Percentiles rank a stretch among this genome's conserved stretches.
phyloP scores from a whole-genome alignment of 37 sponge, comb jelly and placozoan species.

The Ianthella basta region DNA sequence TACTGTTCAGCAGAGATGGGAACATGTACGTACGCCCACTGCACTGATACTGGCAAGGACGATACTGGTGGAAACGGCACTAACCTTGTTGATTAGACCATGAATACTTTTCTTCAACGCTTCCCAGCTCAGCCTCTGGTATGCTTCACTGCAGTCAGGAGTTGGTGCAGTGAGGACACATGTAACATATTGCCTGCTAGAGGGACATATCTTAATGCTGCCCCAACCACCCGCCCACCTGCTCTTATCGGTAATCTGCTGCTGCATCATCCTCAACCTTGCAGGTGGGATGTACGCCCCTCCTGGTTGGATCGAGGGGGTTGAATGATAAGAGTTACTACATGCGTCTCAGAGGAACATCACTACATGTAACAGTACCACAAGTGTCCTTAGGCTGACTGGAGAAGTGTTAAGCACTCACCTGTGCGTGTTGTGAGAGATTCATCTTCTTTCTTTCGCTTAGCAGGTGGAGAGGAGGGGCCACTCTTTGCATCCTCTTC shows the following conservation, averaged over 20 bases:
- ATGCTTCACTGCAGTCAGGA: constrained; percentile 63
- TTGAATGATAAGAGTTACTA: not conserved
- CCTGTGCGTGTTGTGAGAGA: constrained; percentile 68
- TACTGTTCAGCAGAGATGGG: no score
- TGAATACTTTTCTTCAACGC: constrained; percentile 98
- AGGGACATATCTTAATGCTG: not conserved
- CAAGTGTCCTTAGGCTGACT: not conserved
- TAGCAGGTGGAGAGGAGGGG: constrained; percentile 21
- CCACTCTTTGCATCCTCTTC: not conserved
- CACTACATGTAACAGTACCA: no score
- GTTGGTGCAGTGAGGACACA: not conserved
- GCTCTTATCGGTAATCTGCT: constrained; percentile 88
- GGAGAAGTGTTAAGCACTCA: not conserved
- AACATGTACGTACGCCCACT: not conserved
- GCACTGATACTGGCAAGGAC: not conserved
- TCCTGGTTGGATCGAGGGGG: constrained; percentile 43
- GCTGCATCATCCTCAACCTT: constrained; percentile 91
- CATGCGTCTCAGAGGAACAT: not conserved
- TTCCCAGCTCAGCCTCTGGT: constrained; percentile 95
- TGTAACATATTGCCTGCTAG: not conserved
- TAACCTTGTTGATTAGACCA: constrained; percentile 97
- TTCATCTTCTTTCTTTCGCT: constrained; percentile 58
- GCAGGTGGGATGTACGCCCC: constrained; percentile 98
- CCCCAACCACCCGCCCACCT: constrained; percentile 41
- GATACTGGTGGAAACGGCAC: not conserved